These are phyloP conservation scores for Pitta sordida DNA, from an alignment of 2,113 vertebrate genomes.

Conservation along the genomic window DNA sequence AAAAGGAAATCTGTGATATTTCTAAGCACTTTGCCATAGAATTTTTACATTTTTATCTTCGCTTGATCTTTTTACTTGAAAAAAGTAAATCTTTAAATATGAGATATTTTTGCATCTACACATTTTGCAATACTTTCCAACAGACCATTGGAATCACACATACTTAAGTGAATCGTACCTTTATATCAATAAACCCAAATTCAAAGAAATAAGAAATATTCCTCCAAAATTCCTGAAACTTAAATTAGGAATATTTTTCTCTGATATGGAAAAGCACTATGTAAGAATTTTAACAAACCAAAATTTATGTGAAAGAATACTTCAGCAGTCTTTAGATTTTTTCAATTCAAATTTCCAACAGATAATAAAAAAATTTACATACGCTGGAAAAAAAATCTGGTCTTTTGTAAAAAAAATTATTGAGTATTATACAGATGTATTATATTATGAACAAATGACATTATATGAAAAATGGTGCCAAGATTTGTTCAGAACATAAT, in stretches of 20 bases:
- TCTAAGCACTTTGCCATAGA: background rate
- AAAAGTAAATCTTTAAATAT: background rate
- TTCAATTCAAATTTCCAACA: background rate
- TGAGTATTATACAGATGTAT: accelerated
- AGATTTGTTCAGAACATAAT: background rate
- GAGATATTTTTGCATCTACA: background rate
- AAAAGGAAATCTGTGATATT: background rate
- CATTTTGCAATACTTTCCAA: background rate
- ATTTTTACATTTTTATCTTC: background rate
- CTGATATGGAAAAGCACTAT: background rate
- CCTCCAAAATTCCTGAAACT: background rate
- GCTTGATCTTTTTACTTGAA: background rate
- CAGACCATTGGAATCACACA: too few relatives aligned
- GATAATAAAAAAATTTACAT: background rate
- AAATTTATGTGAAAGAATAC: background rate
- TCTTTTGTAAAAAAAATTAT: background rate
- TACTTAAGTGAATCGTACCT: background rate
- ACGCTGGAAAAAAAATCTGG: too few relatives aligned
- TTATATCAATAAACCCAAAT: background rate
- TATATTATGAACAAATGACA: background rate
- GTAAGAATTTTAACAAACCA: background rate
- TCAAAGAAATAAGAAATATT: background rate
- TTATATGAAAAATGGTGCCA: background rate
- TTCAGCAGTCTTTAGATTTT: background rate
- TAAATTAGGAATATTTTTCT: background rate